phyloP scores from a whole-genome alignment of 2,888 invertebrate species.

The Timema cristinae region DNA sequence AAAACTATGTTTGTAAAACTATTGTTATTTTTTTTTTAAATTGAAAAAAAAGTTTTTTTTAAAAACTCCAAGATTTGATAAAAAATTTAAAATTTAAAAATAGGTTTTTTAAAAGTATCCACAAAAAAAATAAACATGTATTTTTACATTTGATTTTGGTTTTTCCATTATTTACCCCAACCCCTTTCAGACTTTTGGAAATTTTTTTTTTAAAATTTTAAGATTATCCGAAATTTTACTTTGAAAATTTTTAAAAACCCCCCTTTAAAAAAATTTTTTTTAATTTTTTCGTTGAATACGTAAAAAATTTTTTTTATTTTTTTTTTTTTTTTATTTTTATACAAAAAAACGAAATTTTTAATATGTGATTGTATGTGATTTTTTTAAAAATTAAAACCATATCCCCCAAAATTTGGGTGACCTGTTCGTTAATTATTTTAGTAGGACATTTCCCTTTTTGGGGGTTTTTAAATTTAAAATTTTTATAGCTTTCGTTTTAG shows the following conservation, averaged over 20 bases:
- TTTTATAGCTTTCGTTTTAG: too few species aligned
- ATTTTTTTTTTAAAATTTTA: too few species aligned
- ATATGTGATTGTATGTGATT: neutral
- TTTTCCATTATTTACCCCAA: too few species aligned
- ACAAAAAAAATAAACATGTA: too few species aligned
- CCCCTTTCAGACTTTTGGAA: too few species aligned
- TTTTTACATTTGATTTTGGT: too few species aligned
- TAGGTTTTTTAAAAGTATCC: too few species aligned
- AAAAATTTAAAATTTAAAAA: too few species aligned
- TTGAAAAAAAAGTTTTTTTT: neutral
- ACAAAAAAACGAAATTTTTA: neutral
- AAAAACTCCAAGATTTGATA: too few species aligned
- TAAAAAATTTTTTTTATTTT: neutral
- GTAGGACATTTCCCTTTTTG: neutral
- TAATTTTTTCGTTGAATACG: neutral
- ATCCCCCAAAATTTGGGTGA: too few species aligned
- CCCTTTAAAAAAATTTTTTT: neutral
- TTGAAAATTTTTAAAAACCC: neutral
- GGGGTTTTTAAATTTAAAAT: too few species aligned
- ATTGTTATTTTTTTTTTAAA: neutral
- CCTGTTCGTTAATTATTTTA: neutral
- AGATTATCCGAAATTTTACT: neutral
- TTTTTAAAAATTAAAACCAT: too few species aligned
- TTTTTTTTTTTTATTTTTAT: neutral
- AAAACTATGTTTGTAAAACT: neutral